Evolutionary conservation across 2,888 invertebrate species (phyloP), one percentile per base, ranked within the genome.

Genomic region (Lymantria dispar): DNA sequence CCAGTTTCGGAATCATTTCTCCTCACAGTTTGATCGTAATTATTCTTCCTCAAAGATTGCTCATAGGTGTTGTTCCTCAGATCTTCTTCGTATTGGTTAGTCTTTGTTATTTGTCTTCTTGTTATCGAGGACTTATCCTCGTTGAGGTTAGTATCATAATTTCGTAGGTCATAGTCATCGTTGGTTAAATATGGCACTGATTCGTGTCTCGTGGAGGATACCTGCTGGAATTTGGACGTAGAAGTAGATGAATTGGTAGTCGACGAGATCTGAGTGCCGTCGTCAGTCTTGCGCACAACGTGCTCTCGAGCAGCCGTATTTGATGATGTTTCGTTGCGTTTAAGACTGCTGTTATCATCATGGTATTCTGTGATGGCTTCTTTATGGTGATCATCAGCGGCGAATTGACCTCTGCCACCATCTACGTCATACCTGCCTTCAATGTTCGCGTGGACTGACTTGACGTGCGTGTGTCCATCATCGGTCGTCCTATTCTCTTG

Each of bases 341-440:
- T 85, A 53, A 83, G 76, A 70, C 86, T 87, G 62, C 76, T 83
- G 75, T 73, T 85, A 54, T 81, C 91, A 44, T 91, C 89, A 7
- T 83, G 81, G 67, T 85, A 84, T 56, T 91, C 89, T 13, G 87
- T 89, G 50, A 77, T 76, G 12, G 93, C 92, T 39, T 93, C 92
- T 50, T 90, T 87, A 66, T 94, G 93, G 63, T 93, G 92, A 69
- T 94, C 94, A 58, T 92, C 89, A 5, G 94, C 95, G 29, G 93
- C 92, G 68, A 94, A 95, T 61, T 93, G 92, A 0, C 94, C 91
- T 50, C 87, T 86, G n/a, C 95, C 95, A 12, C 94, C 94, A 48
- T 93, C 93, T 43, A 95, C 91, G 68, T 93, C 92, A 67, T 94
- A 93, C 22, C 85, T 89, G 62, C 95, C 95, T 64, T 93, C 93